These are phyloP conservation scores for Forbesichthys papilliferus DNA, from an alignment of 2,113 vertebrate species.

Conservation along the genomic window DNA sequence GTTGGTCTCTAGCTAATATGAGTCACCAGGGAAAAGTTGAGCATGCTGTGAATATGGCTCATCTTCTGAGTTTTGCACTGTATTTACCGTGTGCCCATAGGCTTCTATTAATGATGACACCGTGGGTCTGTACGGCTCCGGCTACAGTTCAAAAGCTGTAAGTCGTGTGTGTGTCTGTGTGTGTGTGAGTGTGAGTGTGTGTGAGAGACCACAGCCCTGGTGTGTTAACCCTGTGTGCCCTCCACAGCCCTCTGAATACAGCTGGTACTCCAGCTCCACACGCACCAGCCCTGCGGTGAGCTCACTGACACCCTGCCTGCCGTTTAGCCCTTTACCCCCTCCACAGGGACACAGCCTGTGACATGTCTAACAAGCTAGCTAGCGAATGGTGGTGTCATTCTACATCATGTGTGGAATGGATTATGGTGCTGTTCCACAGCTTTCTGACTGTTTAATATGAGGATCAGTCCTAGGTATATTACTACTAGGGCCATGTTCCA, in stretches of 20 bases:
- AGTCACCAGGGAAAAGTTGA: not conserved
- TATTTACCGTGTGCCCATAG: slow-evolving; percentile 72
- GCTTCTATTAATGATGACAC: slow-evolving; percentile 80
- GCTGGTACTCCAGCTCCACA: slow-evolving; percentile 87
- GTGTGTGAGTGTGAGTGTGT: slow-evolving; percentile 19
- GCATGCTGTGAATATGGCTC: not conserved
- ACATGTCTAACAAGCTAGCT: not conserved
- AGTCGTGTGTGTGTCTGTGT: slow-evolving; percentile 66
- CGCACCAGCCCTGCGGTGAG: slow-evolving; percentile 93
- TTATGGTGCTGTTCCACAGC: too few species aligned
- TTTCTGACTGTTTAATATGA: too few species aligned
- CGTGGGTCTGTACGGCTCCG: slow-evolving; percentile 76
- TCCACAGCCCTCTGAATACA: slow-evolving; percentile 89
- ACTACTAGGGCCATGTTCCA: too few species aligned
- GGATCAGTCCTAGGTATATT: too few species aligned
- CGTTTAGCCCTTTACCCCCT: slow-evolving; percentile 27
- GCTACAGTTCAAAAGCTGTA: slow-evolving; percentile 82
- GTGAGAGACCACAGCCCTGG: slow-evolving; percentile 37
- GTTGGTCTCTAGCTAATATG: too few species aligned
- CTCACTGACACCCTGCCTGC: slow-evolving; percentile 49
- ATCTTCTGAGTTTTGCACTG: slow-evolving; percentile 54
- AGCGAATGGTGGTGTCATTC: not conserved
- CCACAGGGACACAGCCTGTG: slow-evolving; percentile 11
- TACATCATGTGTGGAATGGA: too few species aligned
- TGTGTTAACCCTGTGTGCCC: slow-evolving; percentile 61